These are phyloP conservation scores for Pseudolycoriella hygida DNA, from an alignment of 2,888 invertebrate genomes.

Conservation along the genomic window DNA sequence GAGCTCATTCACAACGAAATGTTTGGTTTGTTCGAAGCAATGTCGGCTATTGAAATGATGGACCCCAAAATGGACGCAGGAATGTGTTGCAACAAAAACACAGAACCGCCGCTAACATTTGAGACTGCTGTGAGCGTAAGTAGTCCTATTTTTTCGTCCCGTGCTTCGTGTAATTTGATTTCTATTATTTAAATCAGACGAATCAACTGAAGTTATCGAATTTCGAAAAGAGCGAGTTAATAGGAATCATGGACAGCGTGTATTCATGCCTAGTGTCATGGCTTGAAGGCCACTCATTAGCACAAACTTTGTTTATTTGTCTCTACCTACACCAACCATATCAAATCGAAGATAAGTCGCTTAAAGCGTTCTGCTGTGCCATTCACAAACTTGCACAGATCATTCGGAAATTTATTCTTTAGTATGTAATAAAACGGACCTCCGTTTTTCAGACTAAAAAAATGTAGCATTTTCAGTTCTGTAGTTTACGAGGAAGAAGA, in stretches of 20 bases:
- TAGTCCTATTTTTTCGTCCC: neutral
- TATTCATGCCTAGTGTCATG: slow-evolving; percentile 90
- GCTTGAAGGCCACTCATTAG: slow-evolving; percentile 91
- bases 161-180: too few relatives aligned
- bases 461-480: slow-evolving; percentile 34
- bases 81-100: slow-evolving; percentile 83
- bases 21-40: slow-evolving; percentile 90
- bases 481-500: slow-evolving; percentile 91
- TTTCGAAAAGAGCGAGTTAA: slow-evolving; percentile 59
- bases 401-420: slow-evolving; percentile 74
- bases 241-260: slow-evolving; percentile 88
- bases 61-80: slow-evolving; percentile 99
- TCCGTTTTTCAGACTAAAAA: neutral
- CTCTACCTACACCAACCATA: slow-evolving; percentile 85
- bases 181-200: slow-evolving; percentile 37
- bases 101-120: slow-evolving; percentile 69
- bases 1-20: slow-evolving; percentile 82
- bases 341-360: slow-evolving; percentile 59
- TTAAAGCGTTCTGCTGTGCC: slow-evolving; percentile 74
- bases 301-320: slow-evolving; percentile 94
- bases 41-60: slow-evolving; percentile 99
- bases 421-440: slow-evolving; percentile 33
- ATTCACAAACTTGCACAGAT: slow-evolving; percentile 79
- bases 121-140: slow-evolving; percentile 66
- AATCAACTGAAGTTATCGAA: slow-evolving; percentile 60